Conservation (phyloP, 2,888 invertebrate species). For the Acronicta psi region DNA sequence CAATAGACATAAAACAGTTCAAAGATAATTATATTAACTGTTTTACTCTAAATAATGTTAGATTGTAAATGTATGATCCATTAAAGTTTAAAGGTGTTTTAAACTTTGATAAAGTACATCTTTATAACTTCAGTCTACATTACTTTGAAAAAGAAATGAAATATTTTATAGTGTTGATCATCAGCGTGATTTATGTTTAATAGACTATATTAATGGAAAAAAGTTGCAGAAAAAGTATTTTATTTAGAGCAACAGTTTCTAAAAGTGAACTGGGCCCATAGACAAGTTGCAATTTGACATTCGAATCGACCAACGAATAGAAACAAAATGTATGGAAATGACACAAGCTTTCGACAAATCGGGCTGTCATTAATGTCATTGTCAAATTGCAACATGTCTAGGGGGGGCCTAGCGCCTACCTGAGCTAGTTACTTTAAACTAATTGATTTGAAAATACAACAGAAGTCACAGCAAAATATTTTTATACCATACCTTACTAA, state of each 20-base stretch:
- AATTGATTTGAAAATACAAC: background rate
- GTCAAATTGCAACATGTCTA: no score
- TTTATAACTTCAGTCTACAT: constrained; percentile 1
- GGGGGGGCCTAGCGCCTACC: no score
- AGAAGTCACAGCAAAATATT: background rate
- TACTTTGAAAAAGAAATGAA: constrained; percentile 2
- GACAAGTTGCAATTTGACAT: no score
- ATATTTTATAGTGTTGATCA: constrained; percentile 5
- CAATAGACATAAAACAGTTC: constrained; percentile 6
- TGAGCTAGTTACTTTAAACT: no score
- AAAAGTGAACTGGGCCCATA: no score
- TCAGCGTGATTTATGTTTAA: constrained; percentile 4
- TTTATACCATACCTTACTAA: background rate
- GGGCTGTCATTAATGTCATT: no score
- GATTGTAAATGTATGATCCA: constrained; percentile 7
- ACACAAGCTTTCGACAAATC: no score
- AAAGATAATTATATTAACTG: background rate
- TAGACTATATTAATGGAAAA: background rate
- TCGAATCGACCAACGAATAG: no score
- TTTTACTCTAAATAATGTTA: constrained; percentile 7
- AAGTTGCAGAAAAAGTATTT: background rate
- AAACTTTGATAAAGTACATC: constrained; percentile 5
- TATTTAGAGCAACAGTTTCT: no score
- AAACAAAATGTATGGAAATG: no score
- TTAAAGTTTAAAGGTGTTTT: constrained; percentile 6